Percentiles rank a stretch among this genome's conserved stretches.
phyloP scores from a whole-genome alignment of 2,888 invertebrate genomes.

The Zootermopsis nevadensis region DNA sequence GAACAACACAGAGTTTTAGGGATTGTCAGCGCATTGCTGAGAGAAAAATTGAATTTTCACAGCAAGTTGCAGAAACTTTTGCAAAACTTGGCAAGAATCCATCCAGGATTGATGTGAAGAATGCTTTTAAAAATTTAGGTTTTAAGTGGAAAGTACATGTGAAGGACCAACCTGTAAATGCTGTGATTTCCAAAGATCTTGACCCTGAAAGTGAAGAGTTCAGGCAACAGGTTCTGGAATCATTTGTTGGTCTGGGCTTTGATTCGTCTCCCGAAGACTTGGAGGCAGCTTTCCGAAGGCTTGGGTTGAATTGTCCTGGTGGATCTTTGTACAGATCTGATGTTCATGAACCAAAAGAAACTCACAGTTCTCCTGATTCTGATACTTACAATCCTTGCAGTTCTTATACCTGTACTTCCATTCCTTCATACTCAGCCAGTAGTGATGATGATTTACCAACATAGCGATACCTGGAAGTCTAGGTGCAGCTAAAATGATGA shows the following conservation, averaged over 20 bases:
- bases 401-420: background rate
- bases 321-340: background rate
- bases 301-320: slow-evolving; percentile 18
- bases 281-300: slow-evolving; percentile 2
- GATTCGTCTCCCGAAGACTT: background rate
- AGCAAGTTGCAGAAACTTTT: background rate
- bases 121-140: slow-evolving; percentile 20
- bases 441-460: background rate
- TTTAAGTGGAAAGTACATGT: background rate
- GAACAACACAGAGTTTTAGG: background rate
- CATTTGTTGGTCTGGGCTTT: background rate
- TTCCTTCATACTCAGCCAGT: background rate
- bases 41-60: background rate
- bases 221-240: background rate
- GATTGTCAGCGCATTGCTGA: background rate
- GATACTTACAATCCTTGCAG: background rate
- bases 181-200: background rate
- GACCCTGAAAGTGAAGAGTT: background rate
- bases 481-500: too few species aligned
- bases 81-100: slow-evolving; percentile 19
- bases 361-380: background rate
- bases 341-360: background rate
- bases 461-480: background rate
- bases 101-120: background rate
- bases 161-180: background rate